phyloP scores from a whole-genome alignment of 2,797 vertebrate species.

The Crenuchus spilurus region DNA sequence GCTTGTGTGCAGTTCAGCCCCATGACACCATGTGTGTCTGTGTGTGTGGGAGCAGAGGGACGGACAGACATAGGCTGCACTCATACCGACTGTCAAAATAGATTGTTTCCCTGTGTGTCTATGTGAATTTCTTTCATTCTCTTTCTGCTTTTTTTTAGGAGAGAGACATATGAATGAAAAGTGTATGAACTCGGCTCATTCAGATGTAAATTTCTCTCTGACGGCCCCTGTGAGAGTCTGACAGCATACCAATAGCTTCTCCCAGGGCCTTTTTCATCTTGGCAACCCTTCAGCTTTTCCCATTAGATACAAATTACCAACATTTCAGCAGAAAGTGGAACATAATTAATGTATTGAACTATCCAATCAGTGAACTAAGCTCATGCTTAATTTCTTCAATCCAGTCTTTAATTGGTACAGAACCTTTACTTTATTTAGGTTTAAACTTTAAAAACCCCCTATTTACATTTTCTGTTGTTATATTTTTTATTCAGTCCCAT shows the following conservation, averaged over 20 bases:
- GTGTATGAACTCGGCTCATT: conserved; percentile 19
- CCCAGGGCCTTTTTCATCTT: conserved; percentile 59
- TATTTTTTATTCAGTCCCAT: too few species aligned
- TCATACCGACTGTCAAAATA: not conserved
- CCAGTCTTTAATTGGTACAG: too few species aligned
- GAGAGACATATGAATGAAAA: not conserved
- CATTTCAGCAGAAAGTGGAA: conserved; percentile 59
- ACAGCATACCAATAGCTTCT: conserved; percentile 45
- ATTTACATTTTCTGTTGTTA: too few species aligned
- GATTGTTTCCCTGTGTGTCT: not conserved
- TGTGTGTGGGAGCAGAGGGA: conserved; percentile 1
- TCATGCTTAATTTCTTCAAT: conserved; percentile 18
- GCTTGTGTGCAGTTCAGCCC: conserved; percentile 29
- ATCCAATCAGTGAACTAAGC: conserved; percentile 34
- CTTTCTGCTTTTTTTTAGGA: not conserved
- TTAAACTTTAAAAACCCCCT: too few species aligned
- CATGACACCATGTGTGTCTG: conserved; percentile 9
- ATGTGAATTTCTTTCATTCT: not conserved
- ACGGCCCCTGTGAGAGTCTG: conserved; percentile 42
- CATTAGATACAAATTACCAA: conserved; percentile 64
- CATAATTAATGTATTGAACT: conserved; percentile 64
- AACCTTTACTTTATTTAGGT: too few species aligned
- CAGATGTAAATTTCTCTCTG: conserved; percentile 31
- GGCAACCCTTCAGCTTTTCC: conserved; percentile 43
- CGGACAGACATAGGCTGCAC: not conserved